phyloP scores from a whole-genome alignment of 2,888 invertebrate species.

The Polyommatus icarus region DNA sequence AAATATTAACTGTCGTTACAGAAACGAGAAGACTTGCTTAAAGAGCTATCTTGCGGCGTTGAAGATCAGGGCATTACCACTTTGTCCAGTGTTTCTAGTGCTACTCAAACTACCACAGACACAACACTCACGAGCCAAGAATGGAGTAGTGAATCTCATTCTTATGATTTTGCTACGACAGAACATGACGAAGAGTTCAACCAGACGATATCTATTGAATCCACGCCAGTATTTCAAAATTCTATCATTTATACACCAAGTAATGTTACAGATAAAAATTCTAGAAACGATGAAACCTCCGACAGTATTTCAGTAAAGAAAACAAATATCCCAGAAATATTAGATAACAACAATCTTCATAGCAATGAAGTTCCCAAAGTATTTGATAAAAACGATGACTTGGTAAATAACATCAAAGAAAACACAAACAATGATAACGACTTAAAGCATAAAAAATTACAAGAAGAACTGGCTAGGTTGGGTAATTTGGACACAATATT shows the following conservation, averaged over 20 bases:
- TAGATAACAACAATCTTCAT: constrained; percentile 59
- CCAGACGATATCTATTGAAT: constrained; percentile 48
- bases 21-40: constrained; percentile 82
- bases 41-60: constrained; percentile 80
- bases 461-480: constrained; percentile 67
- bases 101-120: constrained; percentile 52
- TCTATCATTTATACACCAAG: constrained; percentile 41
- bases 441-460: constrained; percentile 68
- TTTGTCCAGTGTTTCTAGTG: constrained; percentile 48
- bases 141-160: constrained; percentile 51
- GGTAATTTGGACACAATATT: constrained; percentile 74
- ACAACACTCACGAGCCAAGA: constrained; percentile 55
- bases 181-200: constrained; percentile 56
- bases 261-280: constrained; percentile 38
- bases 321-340: constrained; percentile 50
- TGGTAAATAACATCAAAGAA: constrained; percentile 57
- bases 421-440: constrained; percentile 66
- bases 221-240: constrained; percentile 46
- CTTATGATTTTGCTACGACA: constrained; percentile 56
- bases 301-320: constrained; percentile 47
- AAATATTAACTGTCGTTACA: constrained; percentile 47
- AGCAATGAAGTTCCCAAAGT: constrained; percentile 65
- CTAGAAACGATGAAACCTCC: constrained; percentile 34
- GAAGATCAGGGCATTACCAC: constrained; percentile 67
- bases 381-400: constrained; percentile 50